Evolutionary conservation across 2,797 vertebrate genomes (phyloP).

Genomic region (Muscicapa striata): DNA sequence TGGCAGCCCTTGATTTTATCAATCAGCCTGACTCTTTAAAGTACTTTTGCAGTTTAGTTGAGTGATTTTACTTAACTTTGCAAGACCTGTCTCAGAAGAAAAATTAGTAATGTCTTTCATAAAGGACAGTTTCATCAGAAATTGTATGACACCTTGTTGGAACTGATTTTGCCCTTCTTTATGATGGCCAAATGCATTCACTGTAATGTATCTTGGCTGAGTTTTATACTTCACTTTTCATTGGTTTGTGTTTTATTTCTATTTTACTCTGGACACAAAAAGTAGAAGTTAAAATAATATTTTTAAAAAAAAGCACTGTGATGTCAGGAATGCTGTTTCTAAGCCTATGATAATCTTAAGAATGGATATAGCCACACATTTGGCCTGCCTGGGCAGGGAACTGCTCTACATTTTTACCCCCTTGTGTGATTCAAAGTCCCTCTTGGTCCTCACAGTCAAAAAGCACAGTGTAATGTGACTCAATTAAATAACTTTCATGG

Average conservation of each 20-base stretch:
- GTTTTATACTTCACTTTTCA: background rate
- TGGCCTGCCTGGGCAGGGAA: background rate
- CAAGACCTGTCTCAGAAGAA: background rate
- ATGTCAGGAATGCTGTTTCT: background rate
- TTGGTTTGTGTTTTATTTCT: background rate
- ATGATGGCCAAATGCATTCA: background rate
- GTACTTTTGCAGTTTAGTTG: background rate
- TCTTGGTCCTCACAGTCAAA: background rate
- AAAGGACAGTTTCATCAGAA: background rate
- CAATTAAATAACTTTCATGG: background rate
- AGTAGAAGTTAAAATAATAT: background rate
- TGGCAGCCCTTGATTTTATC: constrained; percentile 4
- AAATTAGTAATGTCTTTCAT: background rate
- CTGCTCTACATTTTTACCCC: background rate
- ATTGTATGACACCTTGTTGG: background rate
- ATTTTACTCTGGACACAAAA: background rate
- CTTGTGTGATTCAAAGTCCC: background rate
- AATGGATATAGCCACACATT: fast-evolving
- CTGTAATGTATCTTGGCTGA: background rate
- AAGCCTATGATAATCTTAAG: background rate
- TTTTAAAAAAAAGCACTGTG: background rate
- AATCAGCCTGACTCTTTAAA: background rate
- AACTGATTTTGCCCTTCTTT: background rate
- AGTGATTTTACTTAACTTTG: background rate
- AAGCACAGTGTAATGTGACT: background rate